Percentiles rank a stretch among this genome's conserved stretches.
Conservation (phyloP, 2,888 invertebrate genomes). For the Polydrusus tereticollis region DNA sequence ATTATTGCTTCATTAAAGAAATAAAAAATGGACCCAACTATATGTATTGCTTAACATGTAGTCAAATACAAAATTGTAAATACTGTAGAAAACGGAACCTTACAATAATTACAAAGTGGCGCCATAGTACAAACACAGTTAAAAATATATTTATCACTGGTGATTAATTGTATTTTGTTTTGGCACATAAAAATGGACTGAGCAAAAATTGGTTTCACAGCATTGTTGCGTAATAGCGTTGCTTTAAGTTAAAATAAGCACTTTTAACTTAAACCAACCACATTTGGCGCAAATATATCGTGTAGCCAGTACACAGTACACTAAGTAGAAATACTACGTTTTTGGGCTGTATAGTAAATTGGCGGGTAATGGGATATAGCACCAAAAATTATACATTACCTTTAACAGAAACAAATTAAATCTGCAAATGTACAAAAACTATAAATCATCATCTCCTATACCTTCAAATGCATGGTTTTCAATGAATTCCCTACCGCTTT, state of each 20-base stretch:
- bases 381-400: constrained; percentile 50
- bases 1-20: too few relatives aligned
- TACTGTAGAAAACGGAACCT: constrained; percentile 11
- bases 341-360: constrained; percentile 16
- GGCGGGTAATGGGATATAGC: constrained; percentile 50
- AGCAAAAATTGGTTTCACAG: constrained; percentile 40
- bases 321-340: neutral
- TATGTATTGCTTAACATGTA: neutral
- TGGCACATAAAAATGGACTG: constrained; percentile 57
- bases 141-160: constrained; percentile 7
- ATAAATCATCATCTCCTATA: constrained; percentile 94
- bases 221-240: constrained; percentile 44
- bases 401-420: constrained; percentile 43
- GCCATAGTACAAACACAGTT: constrained; percentile 9
- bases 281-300: neutral
- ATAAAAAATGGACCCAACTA: neutral
- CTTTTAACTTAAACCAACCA: neutral
- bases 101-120: neutral
- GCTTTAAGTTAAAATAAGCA: constrained; percentile 20
- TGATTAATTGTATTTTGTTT: constrained; percentile 52
- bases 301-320: neutral
- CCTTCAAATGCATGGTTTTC: constrained; percentile 96
- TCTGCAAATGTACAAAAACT: constrained; percentile 57
- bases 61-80: constrained; percentile 7
- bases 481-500: constrained; percentile 78